Base-by-base conservation (phyloP, 2,113 vertebrate genomes). In the Heterocephalus glaber region DNA sequence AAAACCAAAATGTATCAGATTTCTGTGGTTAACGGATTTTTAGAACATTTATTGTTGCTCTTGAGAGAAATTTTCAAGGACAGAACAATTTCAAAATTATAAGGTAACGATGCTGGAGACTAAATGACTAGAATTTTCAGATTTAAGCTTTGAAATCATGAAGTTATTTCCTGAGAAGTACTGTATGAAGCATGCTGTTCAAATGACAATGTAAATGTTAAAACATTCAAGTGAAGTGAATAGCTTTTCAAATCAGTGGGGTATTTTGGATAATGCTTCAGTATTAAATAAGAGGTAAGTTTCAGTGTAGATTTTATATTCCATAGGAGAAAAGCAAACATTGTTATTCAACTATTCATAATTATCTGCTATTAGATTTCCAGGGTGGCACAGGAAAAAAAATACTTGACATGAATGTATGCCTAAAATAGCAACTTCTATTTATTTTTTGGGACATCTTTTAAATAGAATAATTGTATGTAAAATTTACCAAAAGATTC, bases 251-350 rank as follows among this genome's bases (percentile, higher is more conserved):
- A 66, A 95, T 70, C 92, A 97, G 95, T 47, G 54, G 58, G 86
- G 81, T 95, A 86, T 92, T 96, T 82, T 0, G 12, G 81, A 54
- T 97, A 95, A 90, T 76, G 72, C 16, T 86, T 92, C 38, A 58
- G 49, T 54, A 70, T 76, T 66, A 58, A 92, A 94, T 87, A 92
- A 94, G 96, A 97, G 90, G 79, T 95, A 82, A 72, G 24, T 65
- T 90, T 92, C 0, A 0, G 63, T 94, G 63, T 86, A 85, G 90
- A 77, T 92, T 92, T 93, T 72, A 60, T 0, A 24, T 95, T 92
- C 91, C 79, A 17, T 33, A 81, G 56, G 44, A 82, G 87, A 97
- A 95, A 97, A 97, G 19, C 35, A 97, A 97, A 88, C 52, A 93
- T 2, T 89, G 26, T 70, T 96, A 22, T 63, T 61, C 47, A 88